Conservation (phyloP, 2,113 vertebrate species). For the Mormoops blainvillei region DNA sequence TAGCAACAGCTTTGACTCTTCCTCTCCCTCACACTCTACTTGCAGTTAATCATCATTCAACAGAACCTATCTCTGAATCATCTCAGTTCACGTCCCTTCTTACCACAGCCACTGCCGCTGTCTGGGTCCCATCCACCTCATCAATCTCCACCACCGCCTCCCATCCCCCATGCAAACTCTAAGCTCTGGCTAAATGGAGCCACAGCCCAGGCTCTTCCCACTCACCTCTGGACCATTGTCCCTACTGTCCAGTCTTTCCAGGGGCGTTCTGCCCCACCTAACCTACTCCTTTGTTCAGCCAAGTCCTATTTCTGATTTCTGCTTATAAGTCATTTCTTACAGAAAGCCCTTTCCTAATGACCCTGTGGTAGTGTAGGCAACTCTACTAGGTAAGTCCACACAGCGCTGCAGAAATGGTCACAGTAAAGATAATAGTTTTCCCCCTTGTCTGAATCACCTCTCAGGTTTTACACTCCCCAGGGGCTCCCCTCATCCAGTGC, state of each 20-base stretch:
- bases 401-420: neutral
- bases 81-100: neutral
- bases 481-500: neutral
- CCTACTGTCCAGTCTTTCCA: neutral
- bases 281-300: neutral
- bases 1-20: neutral
- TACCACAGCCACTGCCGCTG: neutral
- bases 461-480: neutral
- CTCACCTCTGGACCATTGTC: neutral
- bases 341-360: neutral
- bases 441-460: neutral
- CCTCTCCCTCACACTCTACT: neutral
- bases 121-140: too few relatives aligned
- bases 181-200: neutral
- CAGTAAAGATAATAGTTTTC: neutral
- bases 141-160: neutral
- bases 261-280: neutral
- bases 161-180: neutral
- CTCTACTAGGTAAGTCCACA: neutral
- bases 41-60: neutral
- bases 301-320: neutral
- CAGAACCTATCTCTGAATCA: neutral
- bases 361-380: neutral
- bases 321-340: neutral
- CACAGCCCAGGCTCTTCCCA: neutral